phyloP scores from a whole-genome alignment of 2,888 invertebrate species.

The Lucinisca nassula region DNA sequence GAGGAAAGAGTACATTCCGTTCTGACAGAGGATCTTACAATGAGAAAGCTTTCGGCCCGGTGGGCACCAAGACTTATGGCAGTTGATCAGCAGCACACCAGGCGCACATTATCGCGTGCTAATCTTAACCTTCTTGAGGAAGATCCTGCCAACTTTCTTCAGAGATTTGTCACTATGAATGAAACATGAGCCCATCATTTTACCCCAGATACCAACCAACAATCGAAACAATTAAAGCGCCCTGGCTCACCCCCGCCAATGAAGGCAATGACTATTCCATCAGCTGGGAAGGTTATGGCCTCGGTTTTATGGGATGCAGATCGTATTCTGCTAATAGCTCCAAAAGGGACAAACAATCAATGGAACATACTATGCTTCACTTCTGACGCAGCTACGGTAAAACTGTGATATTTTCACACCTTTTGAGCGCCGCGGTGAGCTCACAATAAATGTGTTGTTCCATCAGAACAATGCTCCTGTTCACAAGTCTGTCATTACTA shows the following conservation, averaged over 20 bases:
- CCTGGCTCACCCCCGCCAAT: neutral
- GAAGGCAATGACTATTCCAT: neutral
- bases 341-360: neutral
- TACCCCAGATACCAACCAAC: neutral
- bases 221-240: neutral
- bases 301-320: neutral
- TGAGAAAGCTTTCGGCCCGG: too few relatives aligned
- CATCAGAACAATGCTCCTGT: neutral
- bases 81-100: too few relatives aligned
- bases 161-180: constrained; percentile 8
- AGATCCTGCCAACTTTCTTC: constrained; percentile 4
- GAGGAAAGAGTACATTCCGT: too few relatives aligned
- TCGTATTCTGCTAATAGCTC: neutral
- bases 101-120: too few relatives aligned
- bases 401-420: neutral
- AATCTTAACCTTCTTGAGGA: neutral
- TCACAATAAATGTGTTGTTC: neutral
- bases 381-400: neutral
- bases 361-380: neutral
- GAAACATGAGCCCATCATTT: constrained; percentile 8
- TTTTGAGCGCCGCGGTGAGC: neutral
- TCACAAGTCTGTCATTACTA: neutral
- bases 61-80: too few relatives aligned
- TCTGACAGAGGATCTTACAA: too few relatives aligned
- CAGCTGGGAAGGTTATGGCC: constrained; percentile 9